These are phyloP conservation scores for Enteromius argenteus DNA, from an alignment of 2,797 vertebrate species.

Conservation along the genomic window DNA sequence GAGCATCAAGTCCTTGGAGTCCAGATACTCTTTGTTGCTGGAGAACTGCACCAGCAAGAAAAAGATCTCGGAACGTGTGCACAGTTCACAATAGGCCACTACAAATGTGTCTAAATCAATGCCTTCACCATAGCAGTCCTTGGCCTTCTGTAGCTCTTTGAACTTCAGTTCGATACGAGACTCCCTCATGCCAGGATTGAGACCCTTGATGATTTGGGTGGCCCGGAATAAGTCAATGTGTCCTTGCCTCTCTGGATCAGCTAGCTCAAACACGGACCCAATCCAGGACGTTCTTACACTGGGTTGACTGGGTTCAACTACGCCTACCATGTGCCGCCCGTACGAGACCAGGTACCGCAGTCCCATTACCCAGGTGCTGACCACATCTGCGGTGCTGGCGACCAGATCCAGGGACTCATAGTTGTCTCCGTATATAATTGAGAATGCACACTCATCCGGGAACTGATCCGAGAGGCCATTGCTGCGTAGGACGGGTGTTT, in stretches of 20 bases:
- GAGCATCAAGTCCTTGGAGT: slow-evolving; percentile 89
- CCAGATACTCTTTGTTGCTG: slow-evolving; percentile 93
- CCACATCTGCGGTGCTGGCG: slow-evolving; percentile 88
- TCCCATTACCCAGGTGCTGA: slow-evolving; percentile 94
- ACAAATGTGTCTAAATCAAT: slow-evolving; percentile 87
- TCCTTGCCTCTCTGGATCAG: slow-evolving; percentile 84
- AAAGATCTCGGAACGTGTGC: slow-evolving; percentile 92
- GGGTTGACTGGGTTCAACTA: slow-evolving; percentile 81
- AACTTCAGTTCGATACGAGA: slow-evolving; percentile 91
- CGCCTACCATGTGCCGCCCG: slow-evolving; percentile 85
- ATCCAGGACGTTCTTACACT: slow-evolving; percentile 92
- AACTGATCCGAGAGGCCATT: slow-evolving; percentile 93
- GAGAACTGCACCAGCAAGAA: slow-evolving; percentile 93
- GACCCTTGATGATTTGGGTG: slow-evolving; percentile 89
- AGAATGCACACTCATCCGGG: slow-evolving; percentile 92
- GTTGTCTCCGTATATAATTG: slow-evolving; percentile 94
- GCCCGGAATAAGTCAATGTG: slow-evolving; percentile 86
- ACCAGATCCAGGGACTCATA: slow-evolving; percentile 93
- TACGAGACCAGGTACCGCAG: slow-evolving; percentile 92
- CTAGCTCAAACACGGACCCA: slow-evolving; percentile 87
- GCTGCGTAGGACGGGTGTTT: slow-evolving; percentile 89
- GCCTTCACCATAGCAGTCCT: slow-evolving; percentile 80
- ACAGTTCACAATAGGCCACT: slow-evolving; percentile 90
- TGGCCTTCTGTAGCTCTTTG: slow-evolving; percentile 91
- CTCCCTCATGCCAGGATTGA: slow-evolving; percentile 92